A percentile compares a stretch with the other conserved stretches of the same genome.
Conservation (phyloP, 2,888 invertebrate species). For the Julus scanicus region DNA sequence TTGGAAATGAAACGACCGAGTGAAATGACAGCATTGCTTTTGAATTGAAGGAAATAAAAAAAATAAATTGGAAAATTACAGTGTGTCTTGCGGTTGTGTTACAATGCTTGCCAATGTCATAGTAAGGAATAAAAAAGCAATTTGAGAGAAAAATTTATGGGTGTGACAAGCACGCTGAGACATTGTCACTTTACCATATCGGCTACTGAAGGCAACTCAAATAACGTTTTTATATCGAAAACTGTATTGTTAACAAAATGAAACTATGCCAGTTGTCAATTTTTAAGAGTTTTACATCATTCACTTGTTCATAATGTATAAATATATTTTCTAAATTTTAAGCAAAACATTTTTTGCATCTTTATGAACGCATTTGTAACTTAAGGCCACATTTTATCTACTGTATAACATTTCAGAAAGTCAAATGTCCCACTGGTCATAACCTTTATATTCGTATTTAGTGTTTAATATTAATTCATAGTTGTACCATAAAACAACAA, state of each 20-base stretch:
- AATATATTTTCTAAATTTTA: too few species aligned
- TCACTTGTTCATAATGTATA: neutral
- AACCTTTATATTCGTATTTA: too few species aligned
- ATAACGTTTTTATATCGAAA: neutral
- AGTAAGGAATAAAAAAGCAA: neutral
- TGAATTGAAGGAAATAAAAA: slow-evolving; percentile 2
- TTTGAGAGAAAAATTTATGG: neutral
- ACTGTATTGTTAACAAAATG: neutral
- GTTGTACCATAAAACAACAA: too few species aligned
- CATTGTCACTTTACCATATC: neutral
- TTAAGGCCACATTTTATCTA: too few species aligned
- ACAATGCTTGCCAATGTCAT: neutral
- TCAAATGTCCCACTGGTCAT: too few species aligned
- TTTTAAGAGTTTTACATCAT: neutral
- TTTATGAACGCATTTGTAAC: too few species aligned
- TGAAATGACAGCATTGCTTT: slow-evolving; percentile 26
- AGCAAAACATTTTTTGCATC: too few species aligned
- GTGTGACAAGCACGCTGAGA: neutral
- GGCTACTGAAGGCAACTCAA: neutral
- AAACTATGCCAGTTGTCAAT: neutral
- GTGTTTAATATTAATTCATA: too few species aligned
- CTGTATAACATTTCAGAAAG: too few species aligned
- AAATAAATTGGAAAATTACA: slow-evolving; percentile 12
- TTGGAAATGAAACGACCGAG: slow-evolving; percentile 39
- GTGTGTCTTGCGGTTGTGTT: slow-evolving; percentile 29